phyloP scores from a whole-genome alignment of 2,888 invertebrate species.

The Acanthosoma haemorrhoidale region DNA sequence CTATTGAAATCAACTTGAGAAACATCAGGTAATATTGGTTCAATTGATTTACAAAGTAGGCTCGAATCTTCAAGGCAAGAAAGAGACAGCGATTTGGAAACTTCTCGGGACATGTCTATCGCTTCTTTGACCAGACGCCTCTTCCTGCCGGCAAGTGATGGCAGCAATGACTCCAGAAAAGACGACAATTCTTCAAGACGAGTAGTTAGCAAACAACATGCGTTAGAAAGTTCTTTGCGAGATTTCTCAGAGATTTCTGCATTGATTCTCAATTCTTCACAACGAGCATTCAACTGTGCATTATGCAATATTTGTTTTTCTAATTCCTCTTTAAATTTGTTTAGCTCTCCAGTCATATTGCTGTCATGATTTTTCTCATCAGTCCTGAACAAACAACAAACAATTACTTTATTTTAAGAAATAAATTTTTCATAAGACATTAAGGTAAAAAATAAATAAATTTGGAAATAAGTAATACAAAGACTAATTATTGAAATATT shows the following conservation, averaged over 20 bases:
- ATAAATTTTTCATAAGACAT: too few relatives aligned
- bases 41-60: constrained; percentile 26
- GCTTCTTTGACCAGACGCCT: constrained; percentile 53
- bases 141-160: constrained; percentile 48
- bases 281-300: constrained; percentile 41
- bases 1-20: constrained; percentile 43
- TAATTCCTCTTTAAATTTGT: constrained; percentile 39
- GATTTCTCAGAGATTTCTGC: constrained; percentile 46
- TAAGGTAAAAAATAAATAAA: too few relatives aligned
- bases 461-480: neutral
- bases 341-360: neutral
- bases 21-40: constrained; percentile 42
- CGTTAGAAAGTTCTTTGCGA: constrained; percentile 47
- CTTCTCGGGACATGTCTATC: constrained; percentile 46
- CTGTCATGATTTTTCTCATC: neutral
- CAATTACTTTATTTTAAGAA: too few relatives aligned
- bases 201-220: constrained; percentile 52
- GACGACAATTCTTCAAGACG: constrained; percentile 61
- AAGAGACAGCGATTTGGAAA: constrained; percentile 39
- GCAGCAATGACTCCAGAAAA: constrained; percentile 58
- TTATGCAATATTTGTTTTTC: constrained; percentile 44
- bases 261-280: constrained; percentile 44
- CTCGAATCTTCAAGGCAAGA: constrained; percentile 38
- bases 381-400: neutral
- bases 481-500: neutral